Evolutionary conservation across 2,797 vertebrate species (phyloP), one percentile per base, ranked within the genome.

Genomic region (Danio jaintianensis): DNA sequence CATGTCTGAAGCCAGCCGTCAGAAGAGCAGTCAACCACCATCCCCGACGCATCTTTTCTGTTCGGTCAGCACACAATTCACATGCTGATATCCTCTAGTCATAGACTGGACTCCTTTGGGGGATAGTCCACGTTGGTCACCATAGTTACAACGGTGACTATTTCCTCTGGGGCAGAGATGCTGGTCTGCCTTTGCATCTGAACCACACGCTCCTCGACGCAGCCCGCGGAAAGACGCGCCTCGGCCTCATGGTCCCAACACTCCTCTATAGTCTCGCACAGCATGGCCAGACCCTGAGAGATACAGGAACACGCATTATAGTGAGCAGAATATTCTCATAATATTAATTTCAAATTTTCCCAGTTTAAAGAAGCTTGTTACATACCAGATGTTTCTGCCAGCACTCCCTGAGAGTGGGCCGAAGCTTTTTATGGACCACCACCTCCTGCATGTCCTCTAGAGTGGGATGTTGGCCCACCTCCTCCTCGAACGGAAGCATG

Each of bases 401-500:
- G 83, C 95, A 96, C 87, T 97, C 96, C 85, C 96, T 93, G 75
- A 98, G 91, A 22, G 92, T 88, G 1, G 97, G 97, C 79, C 97
- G 94, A 89, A 96, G 95, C 91, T 98, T 98, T 93, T 97, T 97
- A 90, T 98, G 96, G 77, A 98, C 97, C 29, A 98, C 97, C 10
- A 97, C 95, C 20, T 98, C 97, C 93, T 98, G 96, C 96, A 98
- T 97, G 91, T 98, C 97, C 91, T 98, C 97, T 45, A 98, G 94
- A 63, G 96, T 96, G 20, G 97, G 96, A 86, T 98, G 97, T 87
- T 96, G 96, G 48, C 97, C 97, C 67, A 96, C 94, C 91, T 98
- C 96, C 87, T 98, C 97, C 87, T 98, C 96, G 81, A 96, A 98
- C 0, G 97, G 96, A 85, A 98, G 90, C 95, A 96, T 95, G 88